These are phyloP conservation scores for Rattus norvegicus DNA, from an alignment of 2,113 vertebrate species.

Conservation along the genomic window GRCr8 NC_086020.1:21196501-21197000, in stretches of 20 bases:
- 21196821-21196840: conserved; percentile 58
- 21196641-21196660: not conserved
- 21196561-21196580: not conserved
- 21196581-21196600: not conserved
- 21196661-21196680: not conserved
- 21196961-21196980: not conserved
- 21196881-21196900: conserved; percentile 16
- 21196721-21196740: not conserved
- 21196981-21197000: not conserved
- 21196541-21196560: not conserved
- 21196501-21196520: no score
- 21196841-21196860: conserved; percentile 40
- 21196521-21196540: no score
- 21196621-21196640: not conserved
- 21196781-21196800: not conserved
- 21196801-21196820: not conserved
- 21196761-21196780: not conserved
- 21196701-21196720: not conserved
- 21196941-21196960: not conserved
- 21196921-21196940: not conserved
- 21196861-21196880: conserved; percentile 21
- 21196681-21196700: not conserved
- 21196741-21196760: not conserved
- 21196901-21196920: not conserved
- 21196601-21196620: not conserved